Evolutionary conservation across 2,113 vertebrate genomes (phyloP), one percentile per base, ranked within the genome.

Genomic region (Pollimyrus isidori): DNA sequence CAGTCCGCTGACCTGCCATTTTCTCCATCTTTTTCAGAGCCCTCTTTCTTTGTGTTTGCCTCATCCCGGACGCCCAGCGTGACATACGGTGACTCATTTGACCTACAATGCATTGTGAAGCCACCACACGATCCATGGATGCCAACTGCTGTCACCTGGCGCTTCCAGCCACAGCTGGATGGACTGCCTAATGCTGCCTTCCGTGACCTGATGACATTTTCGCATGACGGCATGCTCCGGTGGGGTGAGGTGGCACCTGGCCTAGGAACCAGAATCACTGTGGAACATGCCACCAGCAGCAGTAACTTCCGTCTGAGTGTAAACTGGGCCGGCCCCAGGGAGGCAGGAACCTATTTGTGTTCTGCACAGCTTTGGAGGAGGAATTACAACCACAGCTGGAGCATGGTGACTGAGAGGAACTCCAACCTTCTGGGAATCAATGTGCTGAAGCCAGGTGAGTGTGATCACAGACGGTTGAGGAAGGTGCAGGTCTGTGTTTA

Each of bases 271-370:
- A 97, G 98, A 62, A 99, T 97, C 0, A 97, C 97, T 2, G 97
- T 99, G 0, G 98, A 98, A 93, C 98, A 98, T 69, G 95, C 97
- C 0, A 96, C 96, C 89, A 97, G 96, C 92, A 98, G 97, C 94
- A 98, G 97, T 91, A 99, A 97, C 0, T 98, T 99, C 92, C 96
- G 98, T 0, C 94, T 99, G 89, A 98, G 97, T 49, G 96, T 99
- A 93, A 98, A 97, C 88, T 92, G 97, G 7, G 98, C 98, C 0
- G 98, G 98, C 0, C 97, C 97, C 85, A 97, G 96, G 0, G 98
- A 99, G 93, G 97, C 97, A 0, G 98, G 98, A 91, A 98, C 97
- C 90, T 99, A 99, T 95, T 97, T 98, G 93, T 99, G 98, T 1
- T 96, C 97, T 83, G 97, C 98, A 0, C 95, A 97, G 90, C 96